Evolutionary conservation across 2,113 vertebrate species (phyloP).

Genomic region (Forbesichthys papilliferus): DNA sequence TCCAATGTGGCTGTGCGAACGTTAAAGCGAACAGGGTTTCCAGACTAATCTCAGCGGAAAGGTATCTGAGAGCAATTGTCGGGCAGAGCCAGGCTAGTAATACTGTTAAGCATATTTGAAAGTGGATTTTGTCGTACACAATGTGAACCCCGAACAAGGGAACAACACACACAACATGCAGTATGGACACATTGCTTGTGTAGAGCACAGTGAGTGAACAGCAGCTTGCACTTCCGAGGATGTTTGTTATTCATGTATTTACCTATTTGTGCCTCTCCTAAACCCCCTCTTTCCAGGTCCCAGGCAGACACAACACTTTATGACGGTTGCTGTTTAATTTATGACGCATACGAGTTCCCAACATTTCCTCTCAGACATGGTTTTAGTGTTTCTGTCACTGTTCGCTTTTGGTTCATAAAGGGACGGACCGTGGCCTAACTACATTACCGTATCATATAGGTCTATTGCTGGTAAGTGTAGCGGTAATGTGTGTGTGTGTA

Average conservation of each 20-base stretch:
- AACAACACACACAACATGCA: conserved; percentile 16
- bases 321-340: conserved; percentile 70
- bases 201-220: conserved; percentile 44
- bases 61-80: too few relatives aligned
- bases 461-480: not conserved
- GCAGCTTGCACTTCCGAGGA: conserved; percentile 52
- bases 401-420: conserved; percentile 46
- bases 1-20: too few relatives aligned
- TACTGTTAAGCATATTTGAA: too few relatives aligned
- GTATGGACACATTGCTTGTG: conserved; percentile 2
- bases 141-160: not conserved
- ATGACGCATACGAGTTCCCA: conserved; percentile 69
- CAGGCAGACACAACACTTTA: conserved; percentile 62
- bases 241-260: conserved; percentile 69
- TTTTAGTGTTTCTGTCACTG: conserved; percentile 67
- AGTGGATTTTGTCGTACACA: not conserved
- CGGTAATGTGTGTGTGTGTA: not conserved
- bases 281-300: conserved; percentile 3
- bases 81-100: too few relatives aligned
- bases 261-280: conserved; percentile 33
- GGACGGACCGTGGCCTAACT: conserved; percentile 42
- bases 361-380: conserved; percentile 63
- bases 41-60: too few relatives aligned
- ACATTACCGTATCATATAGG: conserved; percentile 38
- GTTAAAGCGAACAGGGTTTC: too few relatives aligned